phyloP scores from a whole-genome alignment of 2,113 vertebrate genomes.

The Trogon melanurus region DNA sequence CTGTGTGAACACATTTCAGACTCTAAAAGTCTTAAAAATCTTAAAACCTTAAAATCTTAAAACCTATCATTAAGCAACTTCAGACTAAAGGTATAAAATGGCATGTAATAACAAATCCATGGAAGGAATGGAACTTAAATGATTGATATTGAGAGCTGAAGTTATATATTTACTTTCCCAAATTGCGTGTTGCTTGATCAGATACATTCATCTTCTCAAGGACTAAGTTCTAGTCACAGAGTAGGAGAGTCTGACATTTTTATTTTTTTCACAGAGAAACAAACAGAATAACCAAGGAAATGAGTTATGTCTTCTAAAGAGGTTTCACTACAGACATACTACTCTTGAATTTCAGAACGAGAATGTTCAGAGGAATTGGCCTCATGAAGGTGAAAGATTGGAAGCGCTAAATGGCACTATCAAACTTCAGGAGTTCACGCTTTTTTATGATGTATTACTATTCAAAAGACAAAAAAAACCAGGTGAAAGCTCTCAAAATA shows the following conservation, averaged over 20 bases:
- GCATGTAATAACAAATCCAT: not conserved
- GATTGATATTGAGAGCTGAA: not conserved
- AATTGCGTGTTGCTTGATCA: not conserved
- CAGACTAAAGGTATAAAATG: not conserved
- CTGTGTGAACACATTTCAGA: constrained; percentile 5
- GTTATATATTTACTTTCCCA: not conserved
- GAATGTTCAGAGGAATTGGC: not conserved
- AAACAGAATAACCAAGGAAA: not conserved
- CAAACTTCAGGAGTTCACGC: not conserved
- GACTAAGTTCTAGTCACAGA: not conserved
- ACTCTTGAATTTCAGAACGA: not conserved
- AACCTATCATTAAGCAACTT: not conserved
- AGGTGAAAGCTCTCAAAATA: not conserved
- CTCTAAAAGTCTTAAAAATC: not conserved
- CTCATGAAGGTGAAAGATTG: not conserved
- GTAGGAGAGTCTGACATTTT: not conserved
- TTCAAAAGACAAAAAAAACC: not conserved
- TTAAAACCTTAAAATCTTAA: too few relatives aligned
- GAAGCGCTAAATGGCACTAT: not conserved
- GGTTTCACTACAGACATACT: not conserved
- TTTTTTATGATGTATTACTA: not conserved
- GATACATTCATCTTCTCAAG: not conserved
- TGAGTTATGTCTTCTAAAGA: not conserved
- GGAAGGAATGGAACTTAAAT: not conserved
- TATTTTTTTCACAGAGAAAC: not conserved